Evolutionary conservation across 2,888 invertebrate species (phyloP).

Genomic region (Megalurothrips usitatus): DNA sequence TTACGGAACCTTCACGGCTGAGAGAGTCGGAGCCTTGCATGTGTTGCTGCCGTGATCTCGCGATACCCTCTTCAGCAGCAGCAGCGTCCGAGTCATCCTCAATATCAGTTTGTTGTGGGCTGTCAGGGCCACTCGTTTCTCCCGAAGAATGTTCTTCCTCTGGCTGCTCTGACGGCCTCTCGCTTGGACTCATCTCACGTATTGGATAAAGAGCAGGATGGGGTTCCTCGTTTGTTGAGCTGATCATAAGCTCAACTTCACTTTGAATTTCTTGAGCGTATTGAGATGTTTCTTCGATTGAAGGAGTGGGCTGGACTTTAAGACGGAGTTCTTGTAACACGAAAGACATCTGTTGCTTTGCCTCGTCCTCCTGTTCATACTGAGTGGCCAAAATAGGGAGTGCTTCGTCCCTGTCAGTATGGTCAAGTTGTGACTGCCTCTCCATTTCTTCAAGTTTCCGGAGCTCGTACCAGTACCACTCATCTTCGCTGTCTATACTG

Average conservation of each 20-base stretch:
- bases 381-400: slow-evolving; percentile 46
- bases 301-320: slow-evolving; percentile 55
- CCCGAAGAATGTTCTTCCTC: slow-evolving; percentile 67
- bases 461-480: slow-evolving; percentile 87
- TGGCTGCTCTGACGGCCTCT: slow-evolving; percentile 43
- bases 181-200: slow-evolving; percentile 45
- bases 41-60: slow-evolving; percentile 43
- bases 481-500: slow-evolving; percentile 88
- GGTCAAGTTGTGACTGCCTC: slow-evolving; percentile 64
- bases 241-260: slow-evolving; percentile 30
- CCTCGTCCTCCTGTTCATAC: slow-evolving; percentile 62
- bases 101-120: slow-evolving; percentile 70
- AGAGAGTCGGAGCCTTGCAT: slow-evolving; percentile 45
- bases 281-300: slow-evolving; percentile 43
- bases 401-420: slow-evolving; percentile 49
- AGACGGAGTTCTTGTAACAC: slow-evolving; percentile 71
- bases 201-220: too few relatives aligned
- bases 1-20: slow-evolving; percentile 47
- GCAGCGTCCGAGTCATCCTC: slow-evolving; percentile 64
- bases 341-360: slow-evolving; percentile 74
- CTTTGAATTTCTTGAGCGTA: slow-evolving; percentile 34
- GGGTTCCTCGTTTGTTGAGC: too few relatives aligned
- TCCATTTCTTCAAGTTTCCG: slow-evolving; percentile 83
- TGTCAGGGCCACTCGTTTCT: slow-evolving; percentile 84
- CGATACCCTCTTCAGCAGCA: slow-evolving; percentile 44